A percentile compares a stretch with the other conserved stretches of the same genome.
Conservation (phyloP, 37 sponge, comb jelly and placozoan species). For the Spongilla lacustris region DNA sequence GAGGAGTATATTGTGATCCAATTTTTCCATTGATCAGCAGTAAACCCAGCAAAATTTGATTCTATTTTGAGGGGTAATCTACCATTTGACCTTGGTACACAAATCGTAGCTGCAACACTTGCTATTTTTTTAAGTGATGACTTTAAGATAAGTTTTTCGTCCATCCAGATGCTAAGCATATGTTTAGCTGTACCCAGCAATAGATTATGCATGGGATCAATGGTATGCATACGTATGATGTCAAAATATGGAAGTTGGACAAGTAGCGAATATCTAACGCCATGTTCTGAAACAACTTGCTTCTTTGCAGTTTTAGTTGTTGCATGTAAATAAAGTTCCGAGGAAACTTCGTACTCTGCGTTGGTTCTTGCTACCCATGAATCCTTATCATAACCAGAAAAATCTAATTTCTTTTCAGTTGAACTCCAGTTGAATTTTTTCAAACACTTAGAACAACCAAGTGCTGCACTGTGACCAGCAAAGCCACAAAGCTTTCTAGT, state of each 20-base stretch:
- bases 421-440: slow-evolving; percentile 6
- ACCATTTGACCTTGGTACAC: slow-evolving; percentile 2
- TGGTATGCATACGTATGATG: slow-evolving; percentile 11
- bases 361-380: slow-evolving; percentile 13
- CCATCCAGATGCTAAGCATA: slow-evolving; percentile 10
- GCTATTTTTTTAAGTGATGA: not conserved
- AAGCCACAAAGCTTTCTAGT: slow-evolving; percentile 63
- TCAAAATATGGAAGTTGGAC: slow-evolving; percentile 57
- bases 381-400: slow-evolving; percentile 26
- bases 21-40: slow-evolving; percentile 69
- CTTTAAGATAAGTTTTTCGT: not conserved
- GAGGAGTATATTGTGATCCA: slow-evolving; percentile 41
- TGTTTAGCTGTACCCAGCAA: slow-evolving; percentile 55
- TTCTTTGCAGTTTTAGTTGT: slow-evolving; percentile 5
- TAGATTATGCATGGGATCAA: slow-evolving; percentile 65
- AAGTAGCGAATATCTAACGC: slow-evolving; percentile 32
- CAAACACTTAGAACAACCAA: slow-evolving; percentile 48
- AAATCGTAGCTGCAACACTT: not conserved
- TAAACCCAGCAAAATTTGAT: slow-evolving; percentile 55
- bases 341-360: not conserved
- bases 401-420: slow-evolving; percentile 46
- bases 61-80: slow-evolving; percentile 48
- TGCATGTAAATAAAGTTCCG: not conserved
- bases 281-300: slow-evolving; percentile 14
- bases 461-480: slow-evolving; percentile 37